Evolutionary conservation across 2,797 vertebrate genomes (phyloP), one percentile per base, ranked within the genome.

Genomic region (Myripristis murdjan): DNA sequence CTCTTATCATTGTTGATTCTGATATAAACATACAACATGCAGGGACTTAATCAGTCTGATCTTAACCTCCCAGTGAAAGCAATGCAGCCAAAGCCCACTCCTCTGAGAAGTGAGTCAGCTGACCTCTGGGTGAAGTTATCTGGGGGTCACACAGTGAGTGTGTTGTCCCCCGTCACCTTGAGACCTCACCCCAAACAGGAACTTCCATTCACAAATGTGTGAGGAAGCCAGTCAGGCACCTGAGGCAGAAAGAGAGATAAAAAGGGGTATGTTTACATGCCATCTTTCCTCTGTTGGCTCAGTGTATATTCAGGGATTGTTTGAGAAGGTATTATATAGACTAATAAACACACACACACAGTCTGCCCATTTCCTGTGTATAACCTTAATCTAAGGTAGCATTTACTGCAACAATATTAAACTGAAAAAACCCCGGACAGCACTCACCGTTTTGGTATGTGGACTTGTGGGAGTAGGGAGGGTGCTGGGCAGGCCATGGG

Each of bases 371-470:
- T 41, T 14, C 37, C 4, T 41, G 11, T 41, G 14, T 41, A 15
- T 41, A 14, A 1, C 11, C 14, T 41, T 41, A 12, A 15, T 41
- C 14, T 41, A 14, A 31, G 5, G 14, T 5, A 41, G 12, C 39
- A 41, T 41, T 41, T 15, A 18, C n/a, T 20, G 18, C n/a, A 46
- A n/a, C 16, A 46, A n/a, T 46, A 10, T 9, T 18, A n/a, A 16
- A 16, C 41, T 4, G 12, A 43, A 43, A 4, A n/a, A 16, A 2
- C 2, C 9, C 0, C 44, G 22, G 18, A 8, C 12, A 16, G 8
- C 26, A 86, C 94, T 92, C 65, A 93, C 94, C 77, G 7, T 81
- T 65, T 58, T 89, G 75, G 69, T 81, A 85, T 2, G 79, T 31
- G 39, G 85, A 0, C 49, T 26, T 75, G 20, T 77, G 24, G 74